A percentile compares a stretch with the other conserved stretches of the same genome.
Evolutionary conservation across 2,797 vertebrate genomes (phyloP).

Genomic region (Rhinella marina): DNA sequence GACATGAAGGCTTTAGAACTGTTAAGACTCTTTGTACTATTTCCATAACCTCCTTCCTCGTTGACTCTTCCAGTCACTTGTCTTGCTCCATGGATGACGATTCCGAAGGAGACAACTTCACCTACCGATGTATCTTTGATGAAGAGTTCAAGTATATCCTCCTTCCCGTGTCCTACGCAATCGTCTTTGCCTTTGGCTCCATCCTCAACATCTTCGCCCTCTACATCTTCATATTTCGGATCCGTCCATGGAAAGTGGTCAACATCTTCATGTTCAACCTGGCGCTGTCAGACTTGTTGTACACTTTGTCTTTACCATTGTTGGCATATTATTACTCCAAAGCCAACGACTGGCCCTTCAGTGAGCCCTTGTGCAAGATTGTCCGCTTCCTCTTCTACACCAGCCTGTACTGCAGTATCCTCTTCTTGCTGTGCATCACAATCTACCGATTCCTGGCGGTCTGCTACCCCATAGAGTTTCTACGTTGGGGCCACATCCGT

Average conservation of each 20-base stretch:
- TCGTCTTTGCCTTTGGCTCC: slow-evolving; percentile 87
- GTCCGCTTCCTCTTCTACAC: slow-evolving; percentile 96
- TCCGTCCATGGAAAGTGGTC: slow-evolving; percentile 88
- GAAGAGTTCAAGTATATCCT: slow-evolving; percentile 93
- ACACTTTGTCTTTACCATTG: slow-evolving; percentile 90
- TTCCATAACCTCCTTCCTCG: background rate
- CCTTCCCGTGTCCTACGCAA: slow-evolving; percentile 84
- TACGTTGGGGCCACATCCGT: slow-evolving; percentile 82
- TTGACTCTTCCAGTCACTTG: slow-evolving; percentile 1
- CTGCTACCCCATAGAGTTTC: slow-evolving; percentile 84
- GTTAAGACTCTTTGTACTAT: background rate
- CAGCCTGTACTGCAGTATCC: slow-evolving; percentile 93
- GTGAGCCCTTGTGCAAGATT: slow-evolving; percentile 85
- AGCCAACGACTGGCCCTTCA: slow-evolving; percentile 92
- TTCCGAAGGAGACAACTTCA: background rate
- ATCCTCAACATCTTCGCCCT: slow-evolving; percentile 84
- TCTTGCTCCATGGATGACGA: slow-evolving; percentile 10
- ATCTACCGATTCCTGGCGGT: slow-evolving; percentile 89
- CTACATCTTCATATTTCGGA: slow-evolving; percentile 86
- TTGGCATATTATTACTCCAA: slow-evolving; percentile 91
- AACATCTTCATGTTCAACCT: slow-evolving; percentile 97
- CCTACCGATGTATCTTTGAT: slow-evolving; percentile 81
- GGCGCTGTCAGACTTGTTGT: slow-evolving; percentile 87
- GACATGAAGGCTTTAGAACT: background rate
- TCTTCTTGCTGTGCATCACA: slow-evolving; percentile 95